A percentile compares a stretch with the other conserved stretches of the same genome.
phyloP scores from a whole-genome alignment of 2,113 vertebrate genomes.

The Jacana jacana region DNA sequence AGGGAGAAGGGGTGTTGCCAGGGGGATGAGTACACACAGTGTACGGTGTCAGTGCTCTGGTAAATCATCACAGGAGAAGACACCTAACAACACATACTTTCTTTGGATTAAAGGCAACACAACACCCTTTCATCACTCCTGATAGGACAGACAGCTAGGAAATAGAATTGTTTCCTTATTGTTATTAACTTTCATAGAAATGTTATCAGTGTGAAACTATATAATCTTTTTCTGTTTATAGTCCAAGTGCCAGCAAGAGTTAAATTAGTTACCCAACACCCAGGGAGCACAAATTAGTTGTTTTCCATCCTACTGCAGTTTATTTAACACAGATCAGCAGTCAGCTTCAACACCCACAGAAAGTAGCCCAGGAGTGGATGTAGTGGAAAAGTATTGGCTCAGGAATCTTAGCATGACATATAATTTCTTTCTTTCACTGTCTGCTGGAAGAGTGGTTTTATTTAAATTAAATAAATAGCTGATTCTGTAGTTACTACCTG shows the following conservation, averaged over 20 bases:
- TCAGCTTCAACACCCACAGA: background rate
- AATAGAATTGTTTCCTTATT: background rate
- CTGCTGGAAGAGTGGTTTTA: background rate
- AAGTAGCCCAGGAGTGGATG: background rate
- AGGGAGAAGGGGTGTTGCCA: background rate
- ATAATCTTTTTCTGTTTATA: background rate
- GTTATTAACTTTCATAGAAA: background rate
- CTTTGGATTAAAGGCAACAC: background rate
- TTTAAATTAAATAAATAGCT: conserved; percentile 43
- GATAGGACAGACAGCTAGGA: background rate
- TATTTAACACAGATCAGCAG: conserved; percentile 24
- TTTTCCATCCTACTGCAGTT: background rate
- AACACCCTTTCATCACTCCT: background rate
- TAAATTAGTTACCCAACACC: background rate
- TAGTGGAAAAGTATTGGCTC: background rate
- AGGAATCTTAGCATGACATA: background rate
- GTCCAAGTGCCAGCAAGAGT: background rate
- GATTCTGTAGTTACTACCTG: background rate
- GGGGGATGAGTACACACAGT: background rate
- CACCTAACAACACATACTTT: background rate
- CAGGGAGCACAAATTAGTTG: background rate
- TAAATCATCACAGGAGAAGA: background rate
- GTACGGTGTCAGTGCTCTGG: background rate
- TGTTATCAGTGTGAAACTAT: background rate
- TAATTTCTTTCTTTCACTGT: conserved; percentile 6